Evolutionary conservation across 1,140 invertebrate species (phyloP), one percentile per base, ranked within the genome.

Genomic region (Teleopsis dalmanni): DNA sequence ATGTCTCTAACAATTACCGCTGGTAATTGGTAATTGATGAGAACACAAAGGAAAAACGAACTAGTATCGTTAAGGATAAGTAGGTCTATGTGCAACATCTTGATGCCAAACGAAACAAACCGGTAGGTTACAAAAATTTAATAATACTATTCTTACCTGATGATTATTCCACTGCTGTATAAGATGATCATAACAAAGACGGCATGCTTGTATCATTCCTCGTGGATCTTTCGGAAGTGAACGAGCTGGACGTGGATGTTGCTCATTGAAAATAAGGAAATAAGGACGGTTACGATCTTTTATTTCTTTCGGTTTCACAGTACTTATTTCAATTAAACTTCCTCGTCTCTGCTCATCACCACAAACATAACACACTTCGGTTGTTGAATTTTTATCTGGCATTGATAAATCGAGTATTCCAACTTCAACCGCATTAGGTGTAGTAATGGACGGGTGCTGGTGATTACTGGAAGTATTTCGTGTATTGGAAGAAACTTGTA

Each of bases 341-440:
- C 88, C 88, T 47, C 84, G 76, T 49, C 82, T 81, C 62, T 85
- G 85, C 68, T 91, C 87, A 63, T 89, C 87, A n/a, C 88, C 88
- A 68, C 89, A 92, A 10, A 91, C 83, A 66, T 88, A 88, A 69
- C 85, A 91, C 18, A 91, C 88, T 75, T 91, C 88, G 34, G 86
- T 89, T 47, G 84, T 81, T 31, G 87, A 86, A 75, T 91, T 91
- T 74, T 91, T 91, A 61, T 91, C 87, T 3, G 89, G 88, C 87
- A 91, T 90, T 46, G 87, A 89, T 41, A 92, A 74, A 72, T 91
- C 89, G 40, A 91, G 72, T 55, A 90, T 88, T 59, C 89, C 87
- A 13, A 81, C 80, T 14, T 73, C 76, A 9, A 61, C 38, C 19
- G 49, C 7, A 45, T 51, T 48, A 36, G 50, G 13, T 43, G 31